These are phyloP conservation scores for Clusia tigrina DNA, from an alignment of 2,888 invertebrate species.

Conservation along the genomic window DNA sequence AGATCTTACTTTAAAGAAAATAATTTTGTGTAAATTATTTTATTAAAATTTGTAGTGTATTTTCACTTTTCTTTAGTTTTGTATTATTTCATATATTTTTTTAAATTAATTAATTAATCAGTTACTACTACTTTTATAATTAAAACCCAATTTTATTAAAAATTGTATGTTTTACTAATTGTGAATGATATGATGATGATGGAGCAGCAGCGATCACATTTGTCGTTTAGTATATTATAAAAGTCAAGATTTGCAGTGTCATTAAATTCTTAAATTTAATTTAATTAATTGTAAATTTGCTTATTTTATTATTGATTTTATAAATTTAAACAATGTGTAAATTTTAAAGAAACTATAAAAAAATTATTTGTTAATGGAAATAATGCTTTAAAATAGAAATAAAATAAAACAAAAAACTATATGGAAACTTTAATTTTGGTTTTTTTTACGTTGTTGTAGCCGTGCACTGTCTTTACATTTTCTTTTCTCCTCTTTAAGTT, in stretches of 20 bases:
- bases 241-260: slow-evolving; percentile 2
- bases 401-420: slow-evolving; percentile 10
- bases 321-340: slow-evolving; percentile 12
- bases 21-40: slow-evolving; percentile 31
- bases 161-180: slow-evolving; percentile 2
- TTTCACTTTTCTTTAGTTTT: slow-evolving; percentile 27
- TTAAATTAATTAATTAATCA: slow-evolving; percentile 1
- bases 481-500: slow-evolving; percentile 1
- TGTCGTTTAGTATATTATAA: not conserved
- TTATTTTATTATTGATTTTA: not conserved
- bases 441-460: not conserved
- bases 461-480: not conserved
- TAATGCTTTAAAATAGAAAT: slow-evolving; percentile 26
- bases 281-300: not conserved
- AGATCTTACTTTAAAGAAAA: not conserved
- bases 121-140: not conserved
- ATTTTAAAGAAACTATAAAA: slow-evolving; percentile 16
- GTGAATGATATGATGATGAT: not conserved
- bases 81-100: slow-evolving; percentile 16
- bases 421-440: not conserved
- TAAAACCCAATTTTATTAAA: not conserved
- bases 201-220: slow-evolving; percentile 3
- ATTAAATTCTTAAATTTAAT: not conserved
- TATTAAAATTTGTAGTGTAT: slow-evolving; percentile 31
- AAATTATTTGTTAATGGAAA: slow-evolving; percentile 27